phyloP scores from a whole-genome alignment of 2,113 vertebrate genomes.

The Dicaeum eximium region DNA sequence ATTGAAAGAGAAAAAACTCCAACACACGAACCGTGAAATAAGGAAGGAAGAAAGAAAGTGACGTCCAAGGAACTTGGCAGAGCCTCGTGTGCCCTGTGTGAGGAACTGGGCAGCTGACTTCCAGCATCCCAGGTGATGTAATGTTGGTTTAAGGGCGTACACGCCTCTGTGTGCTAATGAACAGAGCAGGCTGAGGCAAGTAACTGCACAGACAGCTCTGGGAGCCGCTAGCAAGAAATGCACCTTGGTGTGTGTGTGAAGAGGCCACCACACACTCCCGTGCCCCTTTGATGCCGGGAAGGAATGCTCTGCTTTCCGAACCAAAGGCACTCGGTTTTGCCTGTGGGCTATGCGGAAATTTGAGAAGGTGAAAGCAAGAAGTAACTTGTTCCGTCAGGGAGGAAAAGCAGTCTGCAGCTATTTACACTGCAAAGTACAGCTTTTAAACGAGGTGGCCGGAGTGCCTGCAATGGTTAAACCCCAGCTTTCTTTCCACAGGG shows the following conservation, averaged over 20 bases:
- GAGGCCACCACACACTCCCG: accelerated
- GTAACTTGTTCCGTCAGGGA: neutral
- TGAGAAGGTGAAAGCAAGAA: constrained; percentile 27
- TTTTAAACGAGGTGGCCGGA: neutral
- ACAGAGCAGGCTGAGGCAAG: constrained; percentile 19
- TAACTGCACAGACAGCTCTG: neutral
- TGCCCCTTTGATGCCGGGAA: constrained; percentile 18
- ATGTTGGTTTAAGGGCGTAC: neutral
- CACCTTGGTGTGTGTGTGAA: neutral
- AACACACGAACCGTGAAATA: neutral
- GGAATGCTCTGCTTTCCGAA: neutral
- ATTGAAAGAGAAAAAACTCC: neutral
- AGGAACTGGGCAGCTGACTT: neutral
- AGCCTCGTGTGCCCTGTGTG: neutral
- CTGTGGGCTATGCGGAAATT: constrained; percentile 18
- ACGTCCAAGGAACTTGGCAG: constrained; percentile 4
- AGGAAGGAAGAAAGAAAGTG: constrained; percentile 16
- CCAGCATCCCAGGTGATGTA: constrained; percentile 40
- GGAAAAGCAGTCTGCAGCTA: neutral
- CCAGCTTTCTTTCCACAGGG: neutral
- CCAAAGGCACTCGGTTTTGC: neutral
- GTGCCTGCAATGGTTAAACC: neutral
- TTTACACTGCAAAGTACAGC: neutral
- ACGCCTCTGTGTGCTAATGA: neutral
- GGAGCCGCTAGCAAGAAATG: neutral